Base-by-base conservation (phyloP, 2,113 vertebrate genomes). In the Monopterus albus region DNA sequence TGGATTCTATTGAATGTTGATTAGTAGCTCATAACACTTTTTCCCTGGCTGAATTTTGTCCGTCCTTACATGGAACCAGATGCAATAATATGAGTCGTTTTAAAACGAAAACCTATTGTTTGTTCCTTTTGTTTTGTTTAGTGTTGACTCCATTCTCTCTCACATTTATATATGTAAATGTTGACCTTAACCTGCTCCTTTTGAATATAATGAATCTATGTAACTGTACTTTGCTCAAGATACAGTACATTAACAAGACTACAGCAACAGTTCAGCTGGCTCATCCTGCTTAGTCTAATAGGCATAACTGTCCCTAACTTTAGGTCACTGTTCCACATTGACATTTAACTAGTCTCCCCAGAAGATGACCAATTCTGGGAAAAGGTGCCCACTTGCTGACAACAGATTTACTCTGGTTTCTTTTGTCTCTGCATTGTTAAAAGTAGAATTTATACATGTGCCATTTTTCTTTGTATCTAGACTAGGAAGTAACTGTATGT, bases 261-360 rank as follows among this genome's bases (percentile, higher is more conserved):
- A 72, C 52, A 60, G 45, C 68, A 72, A 47, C 65, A 75, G 47
- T 47, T 72, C 42, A 79, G 29, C 49, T 31, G 25, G 20, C 46
- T 66, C 40, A 81, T 64, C 28, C 36, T 76, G 43, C 68, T 73
- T 78, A 78, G 59, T 42, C 67, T 66, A 39, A 56, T 47, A 14
- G 59, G 55, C 38, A 72, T 88, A 89, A 89, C 86, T 88, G 69
- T 65, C 70, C 50, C 85, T 87, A 87, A 86, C 87, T 88, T 84
- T 89, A 87, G 82, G 58, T 73, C 51, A 31, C 38, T 57, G 65
- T 71, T 45, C 28, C 45, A 35, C 72, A 78, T 87, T 76, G 65
- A 77, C 55, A 42, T 62, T 50, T 69, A 69, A 68, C 74, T 68
- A 56, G 45, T 78, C 58, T 49, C 56, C 38, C 52, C 70, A 20